Evolutionary conservation across 2,797 vertebrate genomes (phyloP).

Genomic region (Eurystomus glaucurus): DNA sequence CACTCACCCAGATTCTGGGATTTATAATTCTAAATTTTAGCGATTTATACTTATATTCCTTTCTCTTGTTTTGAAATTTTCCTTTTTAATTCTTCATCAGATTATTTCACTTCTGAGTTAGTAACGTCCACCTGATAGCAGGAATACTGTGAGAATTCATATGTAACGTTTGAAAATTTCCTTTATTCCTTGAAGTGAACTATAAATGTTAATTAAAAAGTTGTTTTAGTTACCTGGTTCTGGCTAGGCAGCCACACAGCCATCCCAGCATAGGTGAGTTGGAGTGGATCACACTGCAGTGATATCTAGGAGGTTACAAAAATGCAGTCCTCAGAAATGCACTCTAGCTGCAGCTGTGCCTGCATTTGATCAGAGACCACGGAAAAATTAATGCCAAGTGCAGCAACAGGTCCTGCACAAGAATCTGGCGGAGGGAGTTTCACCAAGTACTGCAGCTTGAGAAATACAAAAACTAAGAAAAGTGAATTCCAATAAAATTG

Average conservation of each 20-base stretch:
- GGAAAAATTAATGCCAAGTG: not conserved
- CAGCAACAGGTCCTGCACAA: not conserved
- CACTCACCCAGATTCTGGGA: not conserved
- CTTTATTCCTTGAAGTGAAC: not conserved
- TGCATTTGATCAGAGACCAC: not conserved
- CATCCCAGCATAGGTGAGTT: accelerated
- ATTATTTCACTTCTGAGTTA: not conserved
- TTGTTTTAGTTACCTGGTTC: not conserved
- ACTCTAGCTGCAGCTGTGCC: not conserved
- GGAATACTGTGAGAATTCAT: not conserved
- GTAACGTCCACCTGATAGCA: not conserved
- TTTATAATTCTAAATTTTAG: not conserved
- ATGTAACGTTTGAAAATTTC: not conserved
- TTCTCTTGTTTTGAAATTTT: not conserved
- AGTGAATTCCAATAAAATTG: not conserved
- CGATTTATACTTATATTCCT: not conserved
- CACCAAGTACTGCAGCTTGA: not conserved
- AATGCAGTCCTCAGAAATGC: not conserved
- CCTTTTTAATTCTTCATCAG: not conserved
- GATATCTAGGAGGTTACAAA: not conserved
- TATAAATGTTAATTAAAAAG: not conserved
- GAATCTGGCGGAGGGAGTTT: not conserved
- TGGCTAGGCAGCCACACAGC: not conserved
- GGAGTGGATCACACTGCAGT: not conserved
- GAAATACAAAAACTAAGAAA: not conserved